phyloP scores from a whole-genome alignment of 2,888 invertebrate species.

The Alitta virens region DNA sequence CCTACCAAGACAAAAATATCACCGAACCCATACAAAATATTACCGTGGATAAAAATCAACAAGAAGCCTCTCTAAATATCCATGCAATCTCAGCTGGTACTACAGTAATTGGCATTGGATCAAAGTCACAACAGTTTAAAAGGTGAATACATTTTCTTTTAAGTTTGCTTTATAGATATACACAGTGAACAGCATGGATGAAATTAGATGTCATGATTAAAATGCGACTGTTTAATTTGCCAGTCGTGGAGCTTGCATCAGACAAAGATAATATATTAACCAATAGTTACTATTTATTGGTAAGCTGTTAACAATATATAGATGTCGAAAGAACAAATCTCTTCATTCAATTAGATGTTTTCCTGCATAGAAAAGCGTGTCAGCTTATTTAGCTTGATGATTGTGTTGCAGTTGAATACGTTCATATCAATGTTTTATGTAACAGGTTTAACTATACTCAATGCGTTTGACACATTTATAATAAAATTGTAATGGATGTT shows the following conservation, averaged over 20 bases:
- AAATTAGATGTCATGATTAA: background rate
- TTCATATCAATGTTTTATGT: too few species aligned
- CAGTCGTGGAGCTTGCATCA: background rate
- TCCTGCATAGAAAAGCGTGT: too few species aligned
- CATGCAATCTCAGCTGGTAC: background rate
- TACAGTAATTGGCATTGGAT: background rate
- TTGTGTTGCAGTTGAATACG: too few species aligned
- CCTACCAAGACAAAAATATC: background rate
- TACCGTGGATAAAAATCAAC: background rate
- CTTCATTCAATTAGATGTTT: too few species aligned
- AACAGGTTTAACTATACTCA: too few species aligned
- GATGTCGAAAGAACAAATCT: too few species aligned
- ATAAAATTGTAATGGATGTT: too few species aligned
- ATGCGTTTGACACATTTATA: too few species aligned
- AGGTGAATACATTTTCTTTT: background rate
- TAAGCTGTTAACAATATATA: too few species aligned
- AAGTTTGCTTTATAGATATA: too few species aligned
- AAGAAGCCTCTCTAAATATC: background rate
- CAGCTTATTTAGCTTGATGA: too few species aligned
- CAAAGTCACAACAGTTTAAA: background rate
- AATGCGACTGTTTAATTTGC: background rate
- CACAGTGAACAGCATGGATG: background rate
- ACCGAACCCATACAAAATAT: background rate
- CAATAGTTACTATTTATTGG: background rate
- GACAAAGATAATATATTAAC: background rate